Conservation (phyloP, 2,113 vertebrate species). For the Tragulus kanchil region DNA sequence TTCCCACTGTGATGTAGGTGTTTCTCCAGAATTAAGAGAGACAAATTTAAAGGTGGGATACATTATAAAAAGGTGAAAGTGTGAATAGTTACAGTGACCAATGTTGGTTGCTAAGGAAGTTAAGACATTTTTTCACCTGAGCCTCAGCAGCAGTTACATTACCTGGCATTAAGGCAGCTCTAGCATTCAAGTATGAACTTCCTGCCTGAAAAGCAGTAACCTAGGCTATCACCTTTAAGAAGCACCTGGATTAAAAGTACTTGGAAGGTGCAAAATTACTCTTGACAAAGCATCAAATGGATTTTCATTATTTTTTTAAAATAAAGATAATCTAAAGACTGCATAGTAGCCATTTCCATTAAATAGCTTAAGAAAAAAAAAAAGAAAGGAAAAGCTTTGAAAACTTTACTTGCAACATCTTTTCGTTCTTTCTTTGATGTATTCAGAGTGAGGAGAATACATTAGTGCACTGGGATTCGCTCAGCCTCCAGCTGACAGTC, state of each 20-base stretch:
- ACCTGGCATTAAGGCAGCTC: neutral
- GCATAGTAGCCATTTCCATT: slow-evolving; percentile 83
- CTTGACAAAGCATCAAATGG: slow-evolving; percentile 71
- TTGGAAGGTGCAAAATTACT: slow-evolving; percentile 61
- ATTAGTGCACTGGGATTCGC: slow-evolving; percentile 85
- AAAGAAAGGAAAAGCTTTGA: slow-evolving; percentile 79
- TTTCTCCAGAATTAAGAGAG: neutral
- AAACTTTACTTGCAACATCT: slow-evolving; percentile 81
- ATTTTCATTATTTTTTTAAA: slow-evolving; percentile 67
- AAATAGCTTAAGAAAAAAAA: slow-evolving; percentile 67
- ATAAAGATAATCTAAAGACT: slow-evolving; percentile 74
- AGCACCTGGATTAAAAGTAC: slow-evolving; percentile 55
- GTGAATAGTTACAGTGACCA: neutral
- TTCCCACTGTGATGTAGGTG: neutral
- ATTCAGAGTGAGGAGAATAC: slow-evolving; percentile 83
- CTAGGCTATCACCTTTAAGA: slow-evolving; percentile 41
- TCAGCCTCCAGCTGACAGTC: rapidly evolving
- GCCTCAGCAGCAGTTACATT: neutral
- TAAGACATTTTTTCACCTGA: neutral
- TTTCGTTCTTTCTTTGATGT: slow-evolving; percentile 86
- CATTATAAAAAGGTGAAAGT: slow-evolving; percentile 22
- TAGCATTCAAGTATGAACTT: neutral
- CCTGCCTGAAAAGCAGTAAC: slow-evolving; percentile 60
- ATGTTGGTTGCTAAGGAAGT: neutral
- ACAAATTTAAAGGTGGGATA: neutral